Evolutionary conservation across 1,140 invertebrate species (phyloP), one percentile per base, ranked within the genome.

Genomic region (Bombus sibiricus): DNA sequence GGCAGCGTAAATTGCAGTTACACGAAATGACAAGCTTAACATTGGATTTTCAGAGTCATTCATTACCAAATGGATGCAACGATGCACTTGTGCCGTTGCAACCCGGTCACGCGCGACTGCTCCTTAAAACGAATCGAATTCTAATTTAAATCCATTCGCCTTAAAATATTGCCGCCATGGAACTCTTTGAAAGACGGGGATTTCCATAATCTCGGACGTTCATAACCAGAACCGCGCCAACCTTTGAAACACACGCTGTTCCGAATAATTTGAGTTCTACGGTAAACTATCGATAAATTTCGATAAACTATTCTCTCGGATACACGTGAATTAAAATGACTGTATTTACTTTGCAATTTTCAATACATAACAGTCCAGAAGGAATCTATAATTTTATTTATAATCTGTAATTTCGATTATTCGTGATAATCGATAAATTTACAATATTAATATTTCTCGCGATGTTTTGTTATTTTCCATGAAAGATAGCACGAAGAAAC

Each of bases 21-120:
- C 75, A 37, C 66, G 75, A 84, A 79, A 84, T 79, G 82, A 84
- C 66, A 84, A 68, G 82, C 64, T 79, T 79, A 78, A 79, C 75
- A 73, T 79, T 34, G 82, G 66, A 84, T 84, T 79, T 84, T 84
- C 82, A 28, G 39, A 53, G 75, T 84, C 75, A 71, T 84, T 84
- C 82, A 79, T 84, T 79, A 79, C 53, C 82, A 76, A 77, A 83
- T 68, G 43, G 53, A 71, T 18, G 75, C 75, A 10, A n/a, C n/a
- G 47, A 57, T n/a, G 53, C 82, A 77, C 18, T 43, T 10, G 64
- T 12, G 12, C 39, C 77, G 41, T 15, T 71, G 47, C 53, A 39
- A 34, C 1, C 82, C 64, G 75, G 39, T 47, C 74, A 79, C 53
- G 82, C 82, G 64, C 66, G 47, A 83, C 34, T 66, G 47, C 47